Conservation (phyloP, 2,797 vertebrate species). For the Notolabrus celidotus region DNA sequence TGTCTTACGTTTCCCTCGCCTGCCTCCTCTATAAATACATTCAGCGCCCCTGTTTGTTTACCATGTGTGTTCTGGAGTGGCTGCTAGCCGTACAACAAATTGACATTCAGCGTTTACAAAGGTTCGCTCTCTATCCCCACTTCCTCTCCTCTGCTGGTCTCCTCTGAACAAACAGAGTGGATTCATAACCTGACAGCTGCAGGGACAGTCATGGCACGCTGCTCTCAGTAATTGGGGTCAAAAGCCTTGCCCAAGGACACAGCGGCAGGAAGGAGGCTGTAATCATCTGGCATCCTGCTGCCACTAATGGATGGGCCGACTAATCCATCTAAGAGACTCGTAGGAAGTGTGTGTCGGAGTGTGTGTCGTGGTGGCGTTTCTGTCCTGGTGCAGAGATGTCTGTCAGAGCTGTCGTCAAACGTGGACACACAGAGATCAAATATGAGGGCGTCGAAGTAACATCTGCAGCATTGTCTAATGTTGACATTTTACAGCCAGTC, state of each 20-base stretch:
- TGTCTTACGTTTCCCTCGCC: no score
- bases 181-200: slow-evolving; percentile 37
- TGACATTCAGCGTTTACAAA: slow-evolving; percentile 19
- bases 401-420: no score
- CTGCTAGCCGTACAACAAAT: slow-evolving; percentile 2
- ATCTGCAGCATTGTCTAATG: no score
- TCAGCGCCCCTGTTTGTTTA: slow-evolving; percentile 21
- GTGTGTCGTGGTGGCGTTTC: neutral
- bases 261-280: slow-evolving; percentile 46
- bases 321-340: slow-evolving; percentile 30
- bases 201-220: slow-evolving; percentile 25
- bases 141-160: neutral
- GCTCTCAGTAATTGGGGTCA: slow-evolving; percentile 69
- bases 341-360: slow-evolving; percentile 28
- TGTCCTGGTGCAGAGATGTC: neutral
- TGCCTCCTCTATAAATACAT: no score
- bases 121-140: neutral
- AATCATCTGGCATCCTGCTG: slow-evolving; percentile 56
- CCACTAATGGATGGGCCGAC: slow-evolving; percentile 32
- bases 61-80: neutral
- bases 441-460: no score
- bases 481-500: no score
- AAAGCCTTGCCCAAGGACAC: slow-evolving; percentile 64
- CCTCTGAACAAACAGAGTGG: slow-evolving; percentile 24
- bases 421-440: no score